These are phyloP conservation scores for Bombus sibiricus DNA, from an alignment of 1,140 invertebrate species.

Conservation along the genomic window DNA sequence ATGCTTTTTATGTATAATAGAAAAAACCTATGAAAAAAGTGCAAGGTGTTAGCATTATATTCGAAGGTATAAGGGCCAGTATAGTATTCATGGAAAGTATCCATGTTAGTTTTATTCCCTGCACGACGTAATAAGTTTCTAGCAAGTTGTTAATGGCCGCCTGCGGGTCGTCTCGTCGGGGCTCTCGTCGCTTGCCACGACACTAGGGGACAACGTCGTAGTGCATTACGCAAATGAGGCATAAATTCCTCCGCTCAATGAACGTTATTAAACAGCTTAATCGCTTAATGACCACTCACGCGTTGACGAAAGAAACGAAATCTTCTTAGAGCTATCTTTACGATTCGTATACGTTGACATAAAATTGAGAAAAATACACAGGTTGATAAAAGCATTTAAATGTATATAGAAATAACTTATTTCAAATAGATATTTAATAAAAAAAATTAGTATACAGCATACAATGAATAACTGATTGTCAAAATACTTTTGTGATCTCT, in stretches of 20 bases:
- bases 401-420: no score
- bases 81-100: conserved; percentile 33
- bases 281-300: conserved; percentile 63
- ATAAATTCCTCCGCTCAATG: conserved; percentile 73
- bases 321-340: background rate
- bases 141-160: conserved; percentile 66
- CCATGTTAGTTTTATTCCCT: conserved; percentile 25
- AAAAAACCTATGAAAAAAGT: no score
- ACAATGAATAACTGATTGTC: no score
- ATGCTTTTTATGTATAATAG: no score
- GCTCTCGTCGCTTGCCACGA: conserved; percentile 16
- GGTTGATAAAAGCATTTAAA: no score
- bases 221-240: conserved; percentile 74
- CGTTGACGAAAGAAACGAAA: background rate
- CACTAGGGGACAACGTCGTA: conserved; percentile 39
- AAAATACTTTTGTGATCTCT: no score
- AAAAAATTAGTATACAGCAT: no score
- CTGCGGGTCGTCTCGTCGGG: conserved; percentile 58
- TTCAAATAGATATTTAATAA: no score
- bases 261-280: conserved; percentile 75
- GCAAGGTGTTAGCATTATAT: background rate
- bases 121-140: conserved; percentile 48
- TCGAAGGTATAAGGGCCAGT: background rate
- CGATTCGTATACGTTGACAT: background rate
- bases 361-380: no score